Base-by-base conservation (phyloP, 2,113 vertebrate species). In the Archocentrus centrarchus region DNA sequence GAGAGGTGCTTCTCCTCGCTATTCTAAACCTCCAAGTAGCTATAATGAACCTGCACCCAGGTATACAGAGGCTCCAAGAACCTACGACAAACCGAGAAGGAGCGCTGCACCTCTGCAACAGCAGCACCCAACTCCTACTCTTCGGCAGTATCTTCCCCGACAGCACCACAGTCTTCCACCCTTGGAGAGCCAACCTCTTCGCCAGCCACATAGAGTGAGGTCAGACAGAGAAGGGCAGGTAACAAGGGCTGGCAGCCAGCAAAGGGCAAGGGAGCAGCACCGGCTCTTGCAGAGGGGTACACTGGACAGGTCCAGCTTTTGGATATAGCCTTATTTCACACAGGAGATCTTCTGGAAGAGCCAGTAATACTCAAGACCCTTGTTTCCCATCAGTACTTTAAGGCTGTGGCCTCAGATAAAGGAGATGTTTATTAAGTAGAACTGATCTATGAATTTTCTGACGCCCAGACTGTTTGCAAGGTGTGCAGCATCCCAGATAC, bases 291-390 rank as follows among this genome's bases (percentile, higher is more conserved):
- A 75, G 68, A 92, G 94, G 14, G 90, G 76, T 1, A 22, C 88
- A 0, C n/a, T 92, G 59, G 89, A 96, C 50, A 93, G 95, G 82
- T 90, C 91, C 84, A 95, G 96, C 86, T 93, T 96, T 84, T 96
- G 95, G 96, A 93, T 96, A 83, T 96, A 91, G 86, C 6, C 0
- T 0, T 3, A 6, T 86, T 37, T 53, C 32, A 81, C 15, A 57
- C 22, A 30, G 7, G 4, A 15, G 57, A 79, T 50, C 47, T 39
- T 39, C 9, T 39, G 1, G 0, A 75, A 63, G 30, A 64, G n/a
- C 2, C 35, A 35, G 17, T 60, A 3, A 18, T 59, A 6, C 22
- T 41, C 35, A 27, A 55, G 8, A 22, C 10, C 32, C 20, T 17
- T 2, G 11, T 61, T 59, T 47, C 20, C 13, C 7, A 20, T 59